Evolutionary conservation across 2,113 vertebrate genomes (phyloP), one percentile per base, ranked within the genome.

Genomic region (Copsychus sechellarum): DNA sequence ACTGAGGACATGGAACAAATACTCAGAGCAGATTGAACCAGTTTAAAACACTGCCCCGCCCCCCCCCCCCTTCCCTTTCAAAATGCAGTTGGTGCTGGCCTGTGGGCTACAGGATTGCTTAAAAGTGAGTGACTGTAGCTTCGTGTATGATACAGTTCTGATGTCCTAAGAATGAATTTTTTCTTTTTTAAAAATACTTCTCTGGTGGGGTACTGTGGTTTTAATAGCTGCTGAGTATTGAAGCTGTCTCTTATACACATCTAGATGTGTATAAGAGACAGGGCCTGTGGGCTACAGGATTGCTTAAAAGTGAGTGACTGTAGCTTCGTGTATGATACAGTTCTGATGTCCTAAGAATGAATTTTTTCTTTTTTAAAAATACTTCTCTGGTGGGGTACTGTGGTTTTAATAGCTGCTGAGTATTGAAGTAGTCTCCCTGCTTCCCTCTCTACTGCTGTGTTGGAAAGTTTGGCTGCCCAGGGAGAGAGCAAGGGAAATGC

Each of bases 1-100:
- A 81, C 45, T 78, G 73, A 86, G 58, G 61, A 70, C 90, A 67
- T 85, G 89, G 48, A 87, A 91, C 38, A 93, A 93, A 93, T 81
- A 47, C 45, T 74, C 62, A 26, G 16, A 83, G 34, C 8, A 67
- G 69, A 93, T 85, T 36, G 66, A 94, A 93, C 8, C 40, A 93
- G 56, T 34, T 82, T 70, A 2, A 48, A 45, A 23, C 45, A 5
- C 45, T 5, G 11, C 10, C 11, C 10, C 45, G 22, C 45, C 22
- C 40, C 40, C 20, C 43, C 20, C 9, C 20, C 20, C 20, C 45
- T 9, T 9, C 45, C 19, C 45, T 18, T 6, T 19, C 4, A 22
- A 47, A 33, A 14, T 50, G 12, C 21, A 72, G 19, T 61, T 70
- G 92, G 56, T 67, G 38, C 50, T 88, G 72, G 22, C n/a, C 48